A percentile compares a stretch with the other conserved stretches of the same genome.
Evolutionary conservation across 2,888 invertebrate species (phyloP).

Genomic region (Drosophila anceps): DNA sequence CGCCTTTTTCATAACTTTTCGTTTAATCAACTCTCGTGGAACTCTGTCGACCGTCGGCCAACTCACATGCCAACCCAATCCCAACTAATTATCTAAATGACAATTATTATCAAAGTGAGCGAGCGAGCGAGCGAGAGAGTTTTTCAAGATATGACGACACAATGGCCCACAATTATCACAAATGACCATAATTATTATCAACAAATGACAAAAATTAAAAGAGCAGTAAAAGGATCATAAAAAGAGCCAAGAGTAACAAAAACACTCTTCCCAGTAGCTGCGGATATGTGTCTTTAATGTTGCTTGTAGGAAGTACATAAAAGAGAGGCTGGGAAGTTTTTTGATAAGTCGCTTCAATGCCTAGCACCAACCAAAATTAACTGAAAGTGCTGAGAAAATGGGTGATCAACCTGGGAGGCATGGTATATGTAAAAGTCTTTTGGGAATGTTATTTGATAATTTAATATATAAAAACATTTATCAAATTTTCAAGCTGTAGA

Average conservation of each 20-base stretch:
- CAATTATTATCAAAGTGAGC: conserved; percentile 74
- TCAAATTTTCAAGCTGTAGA: background rate
- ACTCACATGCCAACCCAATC: conserved; percentile 54
- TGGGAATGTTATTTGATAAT: background rate
- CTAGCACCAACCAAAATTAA: conserved; percentile 44
- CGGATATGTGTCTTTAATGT: conserved; percentile 30
- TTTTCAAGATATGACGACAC: conserved; percentile 57
- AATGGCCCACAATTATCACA: conserved; percentile 79
- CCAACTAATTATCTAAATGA: conserved; percentile 79
- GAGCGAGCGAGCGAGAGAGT: conserved; percentile 34
- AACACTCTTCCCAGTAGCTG: conserved; percentile 26
- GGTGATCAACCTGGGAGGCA: background rate
- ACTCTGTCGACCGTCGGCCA: conserved; percentile 48
- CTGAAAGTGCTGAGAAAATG: conserved; percentile 10
- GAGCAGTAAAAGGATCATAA: conserved; percentile 62
- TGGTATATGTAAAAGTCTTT: background rate
- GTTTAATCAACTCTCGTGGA: conserved; percentile 74
- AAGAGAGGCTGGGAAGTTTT: conserved; percentile 6
- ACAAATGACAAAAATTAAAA: conserved; percentile 63
- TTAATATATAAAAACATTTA: background rate
- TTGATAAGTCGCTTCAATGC: conserved; percentile 23
- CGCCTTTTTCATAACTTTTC: conserved; percentile 73
- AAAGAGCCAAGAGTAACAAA: conserved; percentile 32
- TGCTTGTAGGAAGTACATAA: conserved; percentile 36
- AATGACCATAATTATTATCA: conserved; percentile 82